These are phyloP conservation scores for Willowsia nigromaculata DNA, from an alignment of 2,888 invertebrate genomes.

Conservation along the genomic window DNA sequence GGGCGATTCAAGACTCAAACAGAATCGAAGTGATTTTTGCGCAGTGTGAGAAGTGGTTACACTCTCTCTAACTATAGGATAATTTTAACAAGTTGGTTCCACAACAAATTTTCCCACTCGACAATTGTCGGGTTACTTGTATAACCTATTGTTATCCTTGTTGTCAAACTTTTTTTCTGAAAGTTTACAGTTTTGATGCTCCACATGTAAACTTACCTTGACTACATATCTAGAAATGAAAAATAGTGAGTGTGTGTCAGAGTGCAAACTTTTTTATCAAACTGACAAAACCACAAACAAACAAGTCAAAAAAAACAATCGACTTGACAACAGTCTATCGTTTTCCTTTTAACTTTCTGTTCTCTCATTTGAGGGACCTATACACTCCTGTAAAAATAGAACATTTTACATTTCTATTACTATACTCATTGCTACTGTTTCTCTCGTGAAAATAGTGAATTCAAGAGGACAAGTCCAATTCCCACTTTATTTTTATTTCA, in stretches of 20 bases:
- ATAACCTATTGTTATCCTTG: background rate
- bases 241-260: background rate
- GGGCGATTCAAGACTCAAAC: background rate
- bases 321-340: background rate
- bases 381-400: background rate
- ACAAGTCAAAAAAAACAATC: conserved; percentile 7
- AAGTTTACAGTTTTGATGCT: too few species aligned
- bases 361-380: background rate
- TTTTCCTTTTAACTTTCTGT: background rate
- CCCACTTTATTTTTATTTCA: too few species aligned
- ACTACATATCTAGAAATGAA: too few species aligned
- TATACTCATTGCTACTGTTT: background rate
- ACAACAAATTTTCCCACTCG: too few species aligned
- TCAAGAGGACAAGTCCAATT: too few species aligned
- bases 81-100: too few species aligned
- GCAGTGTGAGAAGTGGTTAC: too few species aligned
- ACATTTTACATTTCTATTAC: background rate
- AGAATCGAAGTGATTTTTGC: too few species aligned
- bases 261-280: background rate
- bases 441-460: too few species aligned
- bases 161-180: too few species aligned
- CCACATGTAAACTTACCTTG: too few species aligned
- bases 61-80: too few species aligned
- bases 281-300: conserved; percentile 29
- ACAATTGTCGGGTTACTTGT: background rate